Conservation (phyloP, 1,140 invertebrate genomes). For the Halictus rubicundus region DNA sequence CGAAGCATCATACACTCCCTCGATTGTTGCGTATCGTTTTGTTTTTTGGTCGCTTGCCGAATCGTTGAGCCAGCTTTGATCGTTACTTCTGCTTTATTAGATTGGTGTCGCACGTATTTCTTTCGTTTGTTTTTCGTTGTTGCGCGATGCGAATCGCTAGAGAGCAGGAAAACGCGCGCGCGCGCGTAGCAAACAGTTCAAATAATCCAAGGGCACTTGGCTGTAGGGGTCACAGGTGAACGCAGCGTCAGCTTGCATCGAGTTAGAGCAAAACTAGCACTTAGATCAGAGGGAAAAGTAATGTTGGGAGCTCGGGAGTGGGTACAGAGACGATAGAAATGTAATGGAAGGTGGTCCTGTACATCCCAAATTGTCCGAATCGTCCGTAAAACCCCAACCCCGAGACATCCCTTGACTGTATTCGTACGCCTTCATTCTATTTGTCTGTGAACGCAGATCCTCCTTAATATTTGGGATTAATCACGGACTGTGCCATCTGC, state of each 20-base stretch:
- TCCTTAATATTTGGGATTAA: no score
- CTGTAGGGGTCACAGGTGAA: conserved; percentile 19
- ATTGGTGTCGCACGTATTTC: conserved; percentile 56
- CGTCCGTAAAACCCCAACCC: no score
- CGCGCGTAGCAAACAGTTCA: conserved; percentile 22
- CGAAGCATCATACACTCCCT: neutral
- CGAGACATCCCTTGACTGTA: no score
- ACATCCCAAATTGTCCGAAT: no score
- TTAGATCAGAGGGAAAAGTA: conserved; percentile 1
- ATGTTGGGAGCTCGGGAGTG: no score
- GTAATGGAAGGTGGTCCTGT: no score
- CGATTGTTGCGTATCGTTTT: conserved; percentile 33
- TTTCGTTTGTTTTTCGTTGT: conserved; percentile 53
- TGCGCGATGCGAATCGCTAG: conserved; percentile 25
- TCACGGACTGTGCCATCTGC: no score
- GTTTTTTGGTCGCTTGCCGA: conserved; percentile 38
- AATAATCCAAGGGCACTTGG: neutral
- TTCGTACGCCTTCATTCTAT: no score
- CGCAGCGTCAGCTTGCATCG: neutral
- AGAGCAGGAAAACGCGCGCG: conserved; percentile 36
- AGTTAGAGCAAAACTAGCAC: neutral
- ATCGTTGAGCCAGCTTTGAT: conserved; percentile 57
- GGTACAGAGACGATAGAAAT: no score
- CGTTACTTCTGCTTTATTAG: conserved; percentile 50
- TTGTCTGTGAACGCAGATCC: no score